Percentiles rank a stretch among this genome's conserved stretches.
These are phyloP conservation scores for Masnerella sp. DNA, from an alignment of 2,888 invertebrate genomes.

Conservation along the genomic window DNA sequence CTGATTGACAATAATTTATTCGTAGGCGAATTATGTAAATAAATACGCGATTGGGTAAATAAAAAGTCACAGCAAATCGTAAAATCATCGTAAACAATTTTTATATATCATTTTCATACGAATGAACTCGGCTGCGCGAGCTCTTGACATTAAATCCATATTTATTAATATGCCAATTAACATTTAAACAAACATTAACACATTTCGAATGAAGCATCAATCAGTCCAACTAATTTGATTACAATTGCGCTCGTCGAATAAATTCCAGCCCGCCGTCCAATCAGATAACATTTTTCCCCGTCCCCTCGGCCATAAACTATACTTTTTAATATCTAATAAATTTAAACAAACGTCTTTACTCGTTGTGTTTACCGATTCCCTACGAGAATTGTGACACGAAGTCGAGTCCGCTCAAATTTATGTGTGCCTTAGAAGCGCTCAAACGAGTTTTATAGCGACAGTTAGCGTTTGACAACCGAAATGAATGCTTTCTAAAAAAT, in stretches of 20 bases:
- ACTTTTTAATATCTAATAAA: conserved; percentile 43
- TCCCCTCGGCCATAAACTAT: conserved; percentile 27
- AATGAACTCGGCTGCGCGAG: too few relatives aligned
- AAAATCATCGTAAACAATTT: too few relatives aligned
- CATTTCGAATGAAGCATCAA: not conserved
- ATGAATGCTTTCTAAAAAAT: conserved; percentile 46
- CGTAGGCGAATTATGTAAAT: too few relatives aligned
- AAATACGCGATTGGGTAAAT: too few relatives aligned
- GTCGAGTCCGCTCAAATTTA: conserved; percentile 33
- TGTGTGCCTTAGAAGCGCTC: conserved; percentile 37
- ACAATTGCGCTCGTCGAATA: conserved; percentile 21
- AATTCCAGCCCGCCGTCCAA: conserved; percentile 1
- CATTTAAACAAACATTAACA: conserved; percentile 12
- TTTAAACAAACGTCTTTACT: conserved; percentile 40
- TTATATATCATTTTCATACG: too few relatives aligned
- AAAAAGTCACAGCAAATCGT: too few relatives aligned
- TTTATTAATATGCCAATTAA: conserved; percentile 12
- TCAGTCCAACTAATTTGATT: conserved; percentile 13
- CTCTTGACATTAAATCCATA: not conserved
- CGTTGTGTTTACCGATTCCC: conserved; percentile 46
- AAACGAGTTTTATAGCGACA: conserved; percentile 48
- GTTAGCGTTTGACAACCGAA: conserved; percentile 42
- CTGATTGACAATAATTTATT: too few relatives aligned
- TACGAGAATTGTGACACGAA: conserved; percentile 33
- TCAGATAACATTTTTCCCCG: conserved; percentile 23